Conservation (phyloP, 2,797 vertebrate genomes). For the Columba guinea region DNA sequence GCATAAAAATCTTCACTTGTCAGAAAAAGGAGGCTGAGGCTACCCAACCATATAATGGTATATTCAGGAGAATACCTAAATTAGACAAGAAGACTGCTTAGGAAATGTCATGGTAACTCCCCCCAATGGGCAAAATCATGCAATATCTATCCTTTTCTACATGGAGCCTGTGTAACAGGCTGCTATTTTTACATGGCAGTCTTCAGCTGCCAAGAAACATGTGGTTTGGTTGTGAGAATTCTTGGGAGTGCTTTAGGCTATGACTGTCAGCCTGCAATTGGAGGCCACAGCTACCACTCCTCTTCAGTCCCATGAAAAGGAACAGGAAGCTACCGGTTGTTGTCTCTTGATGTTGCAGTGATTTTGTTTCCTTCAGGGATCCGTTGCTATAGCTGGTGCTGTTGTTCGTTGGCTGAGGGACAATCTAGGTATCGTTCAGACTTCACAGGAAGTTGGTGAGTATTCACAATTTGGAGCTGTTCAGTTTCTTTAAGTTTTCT, state of each 20-base stretch:
- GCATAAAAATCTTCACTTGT: neutral
- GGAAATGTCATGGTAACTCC: neutral
- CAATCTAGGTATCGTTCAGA: slow-evolving; percentile 90
- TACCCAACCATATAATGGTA: neutral
- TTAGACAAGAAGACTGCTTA: neutral
- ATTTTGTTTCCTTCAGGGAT: slow-evolving; percentile 82
- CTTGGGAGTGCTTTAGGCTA: neutral
- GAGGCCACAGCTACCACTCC: neutral
- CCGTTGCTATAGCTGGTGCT: slow-evolving; percentile 97
- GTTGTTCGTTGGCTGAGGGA: slow-evolving; percentile 96
- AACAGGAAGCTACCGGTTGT: neutral
- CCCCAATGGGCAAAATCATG: neutral
- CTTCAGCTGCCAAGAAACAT: neutral
- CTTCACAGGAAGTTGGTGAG: slow-evolving; percentile 89
- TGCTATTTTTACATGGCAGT: neutral
- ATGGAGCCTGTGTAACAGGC: neutral
- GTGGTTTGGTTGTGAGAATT: neutral
- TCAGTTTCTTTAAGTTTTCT: neutral
- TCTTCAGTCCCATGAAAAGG: neutral
- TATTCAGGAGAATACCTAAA: neutral
- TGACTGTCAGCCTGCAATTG: neutral
- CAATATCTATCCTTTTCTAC: neutral
- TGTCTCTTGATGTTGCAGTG: neutral
- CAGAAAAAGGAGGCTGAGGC: neutral
- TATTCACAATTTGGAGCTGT: neutral